phyloP scores from a whole-genome alignment of 2,797 vertebrate species.

The Takifugu ocellatus region DNA sequence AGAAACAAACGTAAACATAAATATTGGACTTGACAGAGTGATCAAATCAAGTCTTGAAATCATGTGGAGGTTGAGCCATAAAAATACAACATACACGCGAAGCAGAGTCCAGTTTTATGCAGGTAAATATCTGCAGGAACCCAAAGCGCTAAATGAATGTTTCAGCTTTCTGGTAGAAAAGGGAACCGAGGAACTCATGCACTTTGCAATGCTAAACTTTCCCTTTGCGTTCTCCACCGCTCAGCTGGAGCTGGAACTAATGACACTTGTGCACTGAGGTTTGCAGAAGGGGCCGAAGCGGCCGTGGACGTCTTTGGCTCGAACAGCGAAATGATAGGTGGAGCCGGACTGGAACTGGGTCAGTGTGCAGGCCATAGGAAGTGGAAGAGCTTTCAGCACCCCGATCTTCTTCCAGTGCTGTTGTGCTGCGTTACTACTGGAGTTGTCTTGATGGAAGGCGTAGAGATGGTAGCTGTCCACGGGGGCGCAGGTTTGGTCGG shows the following conservation, averaged over 20 bases:
- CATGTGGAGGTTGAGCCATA: constrained; percentile 63
- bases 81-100: constrained; percentile 59
- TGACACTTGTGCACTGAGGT: constrained; percentile 98
- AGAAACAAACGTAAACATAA: constrained; percentile 64
- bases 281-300: constrained; percentile 97
- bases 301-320: constrained; percentile 94
- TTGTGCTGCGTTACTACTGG: constrained; percentile 68
- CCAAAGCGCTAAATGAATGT: constrained; percentile 40
- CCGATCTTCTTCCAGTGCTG: constrained; percentile 99
- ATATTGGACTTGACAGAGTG: constrained; percentile 61
- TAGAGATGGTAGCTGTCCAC: constrained; percentile 99
- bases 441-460: constrained; percentile 90
- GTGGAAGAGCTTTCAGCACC: constrained; percentile 93
- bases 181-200: constrained; percentile 26
- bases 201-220: constrained; percentile 39
- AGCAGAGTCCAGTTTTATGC: constrained; percentile 49
- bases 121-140: constrained; percentile 58
- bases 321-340: constrained; percentile 97
- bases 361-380: constrained; percentile 98
- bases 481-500: constrained; percentile 87
- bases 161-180: constrained; percentile 38
- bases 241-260: constrained; percentile 75
- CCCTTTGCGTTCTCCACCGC: constrained; percentile 11
- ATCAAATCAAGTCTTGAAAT: constrained; percentile 43
- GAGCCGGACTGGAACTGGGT: constrained; percentile 98